These are phyloP conservation scores for Leptinotarsa defecta DNA, from an alignment of 1,140 invertebrate species.

Conservation along the genomic window DNA sequence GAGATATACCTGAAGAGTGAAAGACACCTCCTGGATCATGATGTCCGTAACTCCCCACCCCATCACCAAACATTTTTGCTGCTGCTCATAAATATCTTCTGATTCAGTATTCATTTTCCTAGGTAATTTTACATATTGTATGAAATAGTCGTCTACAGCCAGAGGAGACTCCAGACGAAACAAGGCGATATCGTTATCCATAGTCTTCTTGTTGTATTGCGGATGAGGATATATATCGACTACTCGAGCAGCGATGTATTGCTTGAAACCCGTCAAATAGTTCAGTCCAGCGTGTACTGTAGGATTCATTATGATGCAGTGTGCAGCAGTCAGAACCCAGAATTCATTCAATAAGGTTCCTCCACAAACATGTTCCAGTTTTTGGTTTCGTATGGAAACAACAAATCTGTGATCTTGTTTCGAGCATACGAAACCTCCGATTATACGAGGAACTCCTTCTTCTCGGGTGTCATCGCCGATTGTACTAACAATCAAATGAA, in stretches of 20 bases:
- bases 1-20: not conserved
- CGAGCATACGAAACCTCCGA: not conserved
- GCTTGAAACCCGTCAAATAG: not conserved
- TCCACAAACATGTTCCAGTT: conserved; percentile 61
- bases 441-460: conserved; percentile 1
- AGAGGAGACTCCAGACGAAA: not conserved
- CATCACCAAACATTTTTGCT: not conserved
- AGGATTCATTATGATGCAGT: conserved; percentile 49
- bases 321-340: conserved; percentile 61
- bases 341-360: conserved; percentile 62
- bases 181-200: not conserved
- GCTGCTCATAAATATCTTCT: not conserved
- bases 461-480: not conserved
- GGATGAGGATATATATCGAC: not conserved
- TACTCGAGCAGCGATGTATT: not conserved
- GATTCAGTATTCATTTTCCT: not conserved
- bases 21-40: not conserved
- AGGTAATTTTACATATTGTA: conserved; percentile 13
- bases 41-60: conserved; percentile 14
- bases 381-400: not conserved
- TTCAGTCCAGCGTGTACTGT: not conserved
- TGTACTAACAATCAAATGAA: not conserved
- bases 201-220: not conserved
- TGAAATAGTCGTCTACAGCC: not conserved
- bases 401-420: not conserved